Conservation (phyloP, 2,797 vertebrate species). For the Gadopsis marmoratus region DNA sequence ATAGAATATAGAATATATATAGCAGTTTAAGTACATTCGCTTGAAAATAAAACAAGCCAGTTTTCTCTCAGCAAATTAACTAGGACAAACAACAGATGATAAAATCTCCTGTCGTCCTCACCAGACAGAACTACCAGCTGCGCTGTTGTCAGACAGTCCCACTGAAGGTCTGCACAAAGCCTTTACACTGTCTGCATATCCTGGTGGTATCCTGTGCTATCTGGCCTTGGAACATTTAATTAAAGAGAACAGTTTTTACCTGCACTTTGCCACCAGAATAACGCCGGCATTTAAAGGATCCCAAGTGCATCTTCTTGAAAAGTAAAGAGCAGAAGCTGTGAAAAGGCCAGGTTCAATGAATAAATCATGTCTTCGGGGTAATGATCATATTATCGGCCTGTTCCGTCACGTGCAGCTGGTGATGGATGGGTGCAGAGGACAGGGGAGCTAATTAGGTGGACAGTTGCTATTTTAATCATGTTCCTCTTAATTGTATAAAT, state of each 20-base stretch:
- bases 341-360: slow-evolving; percentile 48
- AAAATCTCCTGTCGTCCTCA: slow-evolving; percentile 28
- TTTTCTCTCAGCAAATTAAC: slow-evolving; percentile 20
- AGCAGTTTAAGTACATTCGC: neutral
- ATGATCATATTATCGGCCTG: slow-evolving; percentile 14
- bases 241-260: neutral
- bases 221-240: slow-evolving; percentile 3
- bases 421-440: slow-evolving; percentile 23
- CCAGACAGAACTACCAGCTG: slow-evolving; percentile 40
- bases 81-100: slow-evolving; percentile 56
- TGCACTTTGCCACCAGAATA: neutral
- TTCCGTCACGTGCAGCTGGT: slow-evolving; percentile 18
- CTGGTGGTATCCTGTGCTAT: neutral
- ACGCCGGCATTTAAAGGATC: slow-evolving; percentile 1
- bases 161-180: neutral
- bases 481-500: slow-evolving; percentile 40
- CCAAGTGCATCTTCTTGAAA: neutral
- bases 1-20: neutral
- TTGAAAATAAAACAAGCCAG: neutral
- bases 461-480: slow-evolving; percentile 34
- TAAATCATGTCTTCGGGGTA: slow-evolving; percentile 50
- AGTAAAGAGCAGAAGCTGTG: slow-evolving; percentile 25
- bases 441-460: slow-evolving; percentile 36
- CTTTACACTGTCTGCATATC: neutral
- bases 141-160: slow-evolving; percentile 23